phyloP scores from a whole-genome alignment of 2,113 vertebrate genomes.

The rat (Rattus norvegicus) region DNA sequence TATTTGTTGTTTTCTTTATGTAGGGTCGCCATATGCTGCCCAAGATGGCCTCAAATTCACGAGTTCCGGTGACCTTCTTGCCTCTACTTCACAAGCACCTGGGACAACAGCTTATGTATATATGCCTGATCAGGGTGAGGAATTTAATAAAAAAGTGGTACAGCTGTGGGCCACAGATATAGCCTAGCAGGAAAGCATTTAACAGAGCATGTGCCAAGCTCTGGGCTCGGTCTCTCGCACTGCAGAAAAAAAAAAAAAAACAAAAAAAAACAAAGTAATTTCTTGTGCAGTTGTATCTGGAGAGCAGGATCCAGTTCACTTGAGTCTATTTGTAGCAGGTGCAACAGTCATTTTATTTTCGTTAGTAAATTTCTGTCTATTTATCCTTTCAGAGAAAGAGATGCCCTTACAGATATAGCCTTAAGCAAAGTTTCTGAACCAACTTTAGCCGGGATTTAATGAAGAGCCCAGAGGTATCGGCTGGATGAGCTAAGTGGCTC shows the following conservation, averaged over 20 bases:
- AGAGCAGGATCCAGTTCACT: neutral
- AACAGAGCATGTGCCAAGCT: neutral
- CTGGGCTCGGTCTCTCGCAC: neutral
- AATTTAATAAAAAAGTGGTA: neutral
- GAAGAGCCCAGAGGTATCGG: neutral
- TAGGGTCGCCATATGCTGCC: neutral
- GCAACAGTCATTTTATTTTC: neutral
- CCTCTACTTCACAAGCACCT: neutral
- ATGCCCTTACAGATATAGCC: neutral
- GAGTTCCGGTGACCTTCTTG: neutral
- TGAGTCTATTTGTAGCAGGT: neutral
- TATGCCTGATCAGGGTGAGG: neutral
- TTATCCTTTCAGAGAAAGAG: conserved; percentile 30
- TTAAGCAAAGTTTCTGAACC: neutral
- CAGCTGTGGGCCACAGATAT: neutral
- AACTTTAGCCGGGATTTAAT: conserved; percentile 13
- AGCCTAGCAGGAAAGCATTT: neutral
- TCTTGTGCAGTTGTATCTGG: neutral
- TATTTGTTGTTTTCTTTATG: neutral
- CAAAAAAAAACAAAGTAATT: too few relatives aligned
- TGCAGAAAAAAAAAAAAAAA: too few relatives aligned
- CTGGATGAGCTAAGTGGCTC: neutral
- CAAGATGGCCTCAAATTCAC: neutral
- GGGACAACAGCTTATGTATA: neutral
- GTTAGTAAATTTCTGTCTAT: neutral